phyloP scores from a whole-genome alignment of 2,797 vertebrate genomes.

The Thripadectes ignobilis region DNA sequence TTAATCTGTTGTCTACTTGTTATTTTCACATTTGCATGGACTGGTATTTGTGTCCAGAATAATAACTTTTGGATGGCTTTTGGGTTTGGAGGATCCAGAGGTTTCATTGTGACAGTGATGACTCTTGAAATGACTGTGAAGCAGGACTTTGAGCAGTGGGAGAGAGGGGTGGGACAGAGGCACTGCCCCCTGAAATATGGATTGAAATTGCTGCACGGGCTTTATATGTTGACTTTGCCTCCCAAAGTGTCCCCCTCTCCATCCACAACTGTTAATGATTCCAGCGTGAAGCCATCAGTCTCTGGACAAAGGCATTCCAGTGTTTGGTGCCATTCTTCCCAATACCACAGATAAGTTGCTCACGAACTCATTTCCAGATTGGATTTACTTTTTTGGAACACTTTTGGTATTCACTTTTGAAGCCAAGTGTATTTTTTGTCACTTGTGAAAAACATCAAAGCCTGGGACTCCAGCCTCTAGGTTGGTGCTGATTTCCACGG shows the following conservation, averaged over 20 bases:
- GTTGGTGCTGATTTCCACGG: background rate
- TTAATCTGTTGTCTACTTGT: background rate
- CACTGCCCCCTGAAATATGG: background rate
- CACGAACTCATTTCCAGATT: background rate
- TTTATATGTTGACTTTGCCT: background rate
- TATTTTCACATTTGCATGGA: background rate
- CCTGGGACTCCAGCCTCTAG: background rate
- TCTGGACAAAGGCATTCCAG: background rate
- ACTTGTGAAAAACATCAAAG: background rate
- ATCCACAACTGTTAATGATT: background rate
- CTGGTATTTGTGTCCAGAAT: background rate
- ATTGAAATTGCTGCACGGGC: background rate
- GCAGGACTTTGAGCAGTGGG: no score
- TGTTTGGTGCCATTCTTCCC: background rate
- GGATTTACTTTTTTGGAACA: background rate
- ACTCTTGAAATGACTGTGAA: background rate
- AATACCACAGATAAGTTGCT: background rate
- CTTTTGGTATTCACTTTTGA: background rate
- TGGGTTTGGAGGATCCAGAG: background rate
- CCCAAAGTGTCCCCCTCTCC: background rate
- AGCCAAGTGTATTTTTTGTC: background rate
- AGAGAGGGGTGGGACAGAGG: background rate
- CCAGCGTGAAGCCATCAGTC: background rate
- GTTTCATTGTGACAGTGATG: background rate
- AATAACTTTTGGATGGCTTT: background rate